A percentile compares a stretch with the other conserved stretches of the same genome.
Evolutionary conservation across 2,888 invertebrate species (phyloP).

Genomic region (Apamea anceps): DNA sequence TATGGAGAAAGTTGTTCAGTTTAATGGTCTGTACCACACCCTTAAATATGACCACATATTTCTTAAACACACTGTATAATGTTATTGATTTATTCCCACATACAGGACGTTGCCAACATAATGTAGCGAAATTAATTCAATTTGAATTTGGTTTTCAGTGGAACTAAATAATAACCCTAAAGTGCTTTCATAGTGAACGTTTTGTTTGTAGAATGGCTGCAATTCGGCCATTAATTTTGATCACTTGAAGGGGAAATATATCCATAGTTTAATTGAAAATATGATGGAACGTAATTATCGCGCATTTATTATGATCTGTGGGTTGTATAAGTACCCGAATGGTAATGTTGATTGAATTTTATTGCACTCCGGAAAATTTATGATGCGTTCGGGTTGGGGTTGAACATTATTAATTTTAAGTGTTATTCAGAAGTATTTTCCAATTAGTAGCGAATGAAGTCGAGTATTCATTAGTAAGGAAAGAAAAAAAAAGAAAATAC

Average conservation of each 20-base stretch:
- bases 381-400: not conserved
- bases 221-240: slow-evolving; percentile 17
- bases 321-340: not conserved
- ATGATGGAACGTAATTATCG: slow-evolving; percentile 12
- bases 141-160: slow-evolving; percentile 3
- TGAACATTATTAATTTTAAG: not conserved
- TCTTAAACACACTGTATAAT: not conserved
- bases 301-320: not conserved
- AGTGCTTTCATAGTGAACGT: not conserved
- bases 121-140: slow-evolving; percentile 9
- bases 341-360: slow-evolving; percentile 15
- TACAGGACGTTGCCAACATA: not conserved
- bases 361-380: not conserved
- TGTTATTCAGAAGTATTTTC: not conserved
- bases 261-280: slow-evolving; percentile 22
- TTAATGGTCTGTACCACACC: not conserved
- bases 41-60: not conserved
- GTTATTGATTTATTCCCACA: not conserved
- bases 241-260: not conserved
- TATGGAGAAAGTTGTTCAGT: not conserved
- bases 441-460: not conserved
- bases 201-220: slow-evolving; percentile 19
- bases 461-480: not conserved
- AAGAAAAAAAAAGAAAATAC: too few species aligned
- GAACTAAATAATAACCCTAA: slow-evolving; percentile 9